Evolutionary conservation across 2,888 invertebrate species (phyloP).

Genomic region (Lydus trimaculatus): DNA sequence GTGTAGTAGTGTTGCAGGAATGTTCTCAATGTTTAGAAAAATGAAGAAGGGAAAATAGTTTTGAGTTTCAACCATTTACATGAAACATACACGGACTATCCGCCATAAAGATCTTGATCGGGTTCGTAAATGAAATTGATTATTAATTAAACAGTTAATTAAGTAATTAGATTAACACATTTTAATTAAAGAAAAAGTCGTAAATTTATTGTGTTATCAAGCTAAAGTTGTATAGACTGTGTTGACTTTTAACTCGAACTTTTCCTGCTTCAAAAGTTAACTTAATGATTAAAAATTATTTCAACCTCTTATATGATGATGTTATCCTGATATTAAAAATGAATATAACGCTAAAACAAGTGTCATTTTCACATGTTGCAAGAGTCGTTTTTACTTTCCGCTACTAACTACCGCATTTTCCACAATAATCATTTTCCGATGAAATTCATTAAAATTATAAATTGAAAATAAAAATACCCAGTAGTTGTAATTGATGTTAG

Average conservation of each 20-base stretch:
- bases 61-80: no score
- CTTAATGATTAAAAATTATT: not conserved
- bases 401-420: not conserved
- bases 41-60: not conserved
- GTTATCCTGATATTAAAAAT: conserved; percentile 8
- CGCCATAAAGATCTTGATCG: no score
- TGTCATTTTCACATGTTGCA: not conserved
- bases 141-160: no score
- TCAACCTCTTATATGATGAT: not conserved
- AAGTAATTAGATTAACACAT: no score
- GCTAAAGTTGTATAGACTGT: no score
- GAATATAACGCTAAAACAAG: conserved; percentile 6
- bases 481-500: not conserved
- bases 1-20: not conserved
- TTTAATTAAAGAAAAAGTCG: no score
- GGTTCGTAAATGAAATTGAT: no score
- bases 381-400: not conserved
- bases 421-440: not conserved
- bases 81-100: no score
- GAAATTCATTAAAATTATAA: not conserved
- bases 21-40: no score
- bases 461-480: not conserved
- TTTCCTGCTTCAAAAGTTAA: not conserved
- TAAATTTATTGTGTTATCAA: no score
- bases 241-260: no score